Evolutionary conservation across 2,113 vertebrate species (phyloP), one percentile per base, ranked within the genome.

Genomic region (Pycnonotus jocosus): DNA sequence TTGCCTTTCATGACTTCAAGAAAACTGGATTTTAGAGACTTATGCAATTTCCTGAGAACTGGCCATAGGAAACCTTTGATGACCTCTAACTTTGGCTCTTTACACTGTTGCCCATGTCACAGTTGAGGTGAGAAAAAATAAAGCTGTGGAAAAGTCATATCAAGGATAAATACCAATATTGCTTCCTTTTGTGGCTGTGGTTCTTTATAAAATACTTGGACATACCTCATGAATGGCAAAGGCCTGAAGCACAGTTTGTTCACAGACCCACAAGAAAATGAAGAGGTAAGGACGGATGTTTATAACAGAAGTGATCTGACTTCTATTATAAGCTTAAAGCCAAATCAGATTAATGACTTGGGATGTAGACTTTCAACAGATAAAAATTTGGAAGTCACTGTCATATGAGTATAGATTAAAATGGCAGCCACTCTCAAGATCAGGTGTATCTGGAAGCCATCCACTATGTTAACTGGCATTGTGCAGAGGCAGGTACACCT

Each of bases 1-100:
- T 23, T 81, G 88, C 61, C 78, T 96, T 95, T 92, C 53, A 88
- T 82, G 68, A 74, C 65, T 96, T 90, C 44, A 77, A 83, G 61
- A 94, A 96, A 94, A 84, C n/a, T 70, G 40, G 28, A 47, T 70
- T 82, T 83, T 80, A 69, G 70, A 93, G 48, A 90, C 48, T 48
- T 86, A 84, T 5, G 76, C 71, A 69, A 44, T 76, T 88, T 90
- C 65, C 60, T 45, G 45, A 76, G 61, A 92, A 88, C 33, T 42
- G 18, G 23, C 33, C n/a, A 51, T 21, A 61, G 35, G 14, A 91
- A 96, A 93, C 50, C 64, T 54, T 20, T 71, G n/a, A 81, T 61
- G 64, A 85, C 47, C 35, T 40, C 42, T 87, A 65, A 40, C 61
- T 85, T 50, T 50, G 73, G 19, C 51, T 90, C 60, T 94, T 88